Evolutionary conservation across 2,888 invertebrate species (phyloP), one percentile per base, ranked within the genome.

Genomic region (Limnephilus rhombicus): DNA sequence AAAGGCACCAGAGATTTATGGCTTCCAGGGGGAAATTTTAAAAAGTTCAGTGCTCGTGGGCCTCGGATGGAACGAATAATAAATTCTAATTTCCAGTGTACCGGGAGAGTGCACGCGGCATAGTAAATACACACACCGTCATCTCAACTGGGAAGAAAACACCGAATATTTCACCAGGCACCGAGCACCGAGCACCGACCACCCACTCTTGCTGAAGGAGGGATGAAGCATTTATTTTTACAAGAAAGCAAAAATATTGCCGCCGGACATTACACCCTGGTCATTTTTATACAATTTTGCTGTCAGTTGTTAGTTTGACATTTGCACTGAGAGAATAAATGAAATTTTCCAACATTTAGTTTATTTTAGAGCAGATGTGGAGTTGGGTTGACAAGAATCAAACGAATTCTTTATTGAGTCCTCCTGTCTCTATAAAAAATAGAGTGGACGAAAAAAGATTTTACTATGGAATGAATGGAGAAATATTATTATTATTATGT

Each of bases 1-100:
- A 90, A 91, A 87, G 87, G 53, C 92, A 49, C 31, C 11, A 15
- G 86, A 87, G 90, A 92, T 92, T 92, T 90, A 92, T 82, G 81
- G 80, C 82, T 87, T 91, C 41, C 80, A 37, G 68, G 53, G 45
- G 90, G 85, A 86, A 91, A 86, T 81, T 91, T 91, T 80, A 29
- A 86, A 80, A 91, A 89, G 88, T 89, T 89, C 88, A 15, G 31
- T n/a, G n/a, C 3, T 80, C 80, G 41, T 49, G 90, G 41, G 68
- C 53, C 31, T 81, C 18, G 82, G 90, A 34, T 37, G 53, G 91
- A 31, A 41, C 29, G 80, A 80, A 85, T 80, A 91, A 91, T 91
- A 91, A 91, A 86, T 91, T 91, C 37, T 80, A 91, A 86, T 91
- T 91, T 91, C 34, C 91, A 85, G 9, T 29, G 41, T 49, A 49